phyloP scores from a whole-genome alignment of 2,888 invertebrate genomes.

The Netelia virgata region DNA sequence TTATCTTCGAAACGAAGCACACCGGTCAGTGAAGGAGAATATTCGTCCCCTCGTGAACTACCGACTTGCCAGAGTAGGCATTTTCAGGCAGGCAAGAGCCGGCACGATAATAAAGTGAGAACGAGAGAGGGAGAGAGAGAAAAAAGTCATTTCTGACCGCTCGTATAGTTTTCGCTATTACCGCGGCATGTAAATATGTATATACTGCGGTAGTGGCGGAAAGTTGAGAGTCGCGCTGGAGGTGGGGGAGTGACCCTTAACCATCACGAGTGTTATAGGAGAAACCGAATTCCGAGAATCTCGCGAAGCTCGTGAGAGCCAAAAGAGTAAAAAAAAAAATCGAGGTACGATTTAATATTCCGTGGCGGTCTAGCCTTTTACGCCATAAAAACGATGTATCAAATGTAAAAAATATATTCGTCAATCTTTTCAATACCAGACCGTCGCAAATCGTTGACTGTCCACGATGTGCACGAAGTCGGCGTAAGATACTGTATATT shows the following conservation, averaged over 20 bases:
- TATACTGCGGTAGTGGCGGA: not conserved
- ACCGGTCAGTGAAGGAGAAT: not conserved
- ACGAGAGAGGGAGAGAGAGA: not conserved
- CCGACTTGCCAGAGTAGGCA: not conserved
- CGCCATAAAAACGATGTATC: not conserved
- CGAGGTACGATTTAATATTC: not conserved
- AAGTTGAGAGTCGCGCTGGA: not conserved
- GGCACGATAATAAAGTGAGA: conserved; percentile 1
- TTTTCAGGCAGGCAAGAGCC: conserved; percentile 19
- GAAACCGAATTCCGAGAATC: conserved; percentile 48
- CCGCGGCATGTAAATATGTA: not conserved
- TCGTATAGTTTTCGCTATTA: no score
- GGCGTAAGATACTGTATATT: no score
- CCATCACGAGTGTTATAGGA: not conserved
- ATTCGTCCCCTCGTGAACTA: not conserved
- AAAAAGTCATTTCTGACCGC: not conserved
- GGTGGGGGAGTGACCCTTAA: not conserved
- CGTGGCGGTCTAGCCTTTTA: not conserved
- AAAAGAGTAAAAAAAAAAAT: conserved; percentile 22
- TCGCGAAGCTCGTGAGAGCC: conserved; percentile 17
- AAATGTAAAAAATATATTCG: not conserved
- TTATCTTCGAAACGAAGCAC: not conserved
- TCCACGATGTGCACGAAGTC: no score
- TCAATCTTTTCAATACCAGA: no score
- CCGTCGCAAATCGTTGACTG: no score